Conservation (phyloP, 2,888 invertebrate species). For the Elegia similella region DNA sequence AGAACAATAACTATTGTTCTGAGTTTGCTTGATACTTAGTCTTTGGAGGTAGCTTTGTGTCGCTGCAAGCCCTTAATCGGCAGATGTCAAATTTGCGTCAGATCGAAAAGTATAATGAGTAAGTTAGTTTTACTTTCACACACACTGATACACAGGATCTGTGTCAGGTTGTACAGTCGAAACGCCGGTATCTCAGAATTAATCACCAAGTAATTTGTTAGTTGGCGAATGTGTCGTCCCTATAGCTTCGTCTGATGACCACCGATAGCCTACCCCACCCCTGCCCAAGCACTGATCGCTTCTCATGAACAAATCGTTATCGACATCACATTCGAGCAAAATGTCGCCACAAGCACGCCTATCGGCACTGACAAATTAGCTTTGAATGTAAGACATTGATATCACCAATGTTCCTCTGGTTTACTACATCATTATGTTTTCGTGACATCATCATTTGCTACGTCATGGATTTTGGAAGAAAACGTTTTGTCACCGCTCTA, state of each 20-base stretch:
- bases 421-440: slow-evolving; percentile 28
- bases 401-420: slow-evolving; percentile 29
- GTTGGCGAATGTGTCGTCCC: slow-evolving; percentile 77
- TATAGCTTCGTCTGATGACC: slow-evolving; percentile 70
- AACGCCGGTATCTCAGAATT: slow-evolving; percentile 53
- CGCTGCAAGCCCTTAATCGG: too few species aligned
- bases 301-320: slow-evolving; percentile 68
- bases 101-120: not conserved
- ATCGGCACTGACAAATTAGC: slow-evolving; percentile 44
- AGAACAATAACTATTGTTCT: too few species aligned
- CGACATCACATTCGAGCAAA: slow-evolving; percentile 49
- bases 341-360: slow-evolving; percentile 50
- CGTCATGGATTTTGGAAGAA: slow-evolving; percentile 33
- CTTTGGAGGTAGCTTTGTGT: too few species aligned
- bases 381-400: slow-evolving; percentile 38
- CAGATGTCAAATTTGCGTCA: too few species aligned
- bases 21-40: too few species aligned
- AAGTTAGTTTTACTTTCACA: slow-evolving; percentile 16
- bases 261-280: slow-evolving; percentile 59
- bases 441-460: slow-evolving; percentile 31
- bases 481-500: slow-evolving; percentile 61
- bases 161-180: slow-evolving; percentile 70
- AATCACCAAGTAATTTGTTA: slow-evolving; percentile 70
- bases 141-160: slow-evolving; percentile 21
- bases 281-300: slow-evolving; percentile 63